phyloP scores from a whole-genome alignment of 37 sponge, comb jelly and placozoan genomes.

The Geodia barretti region DNA sequence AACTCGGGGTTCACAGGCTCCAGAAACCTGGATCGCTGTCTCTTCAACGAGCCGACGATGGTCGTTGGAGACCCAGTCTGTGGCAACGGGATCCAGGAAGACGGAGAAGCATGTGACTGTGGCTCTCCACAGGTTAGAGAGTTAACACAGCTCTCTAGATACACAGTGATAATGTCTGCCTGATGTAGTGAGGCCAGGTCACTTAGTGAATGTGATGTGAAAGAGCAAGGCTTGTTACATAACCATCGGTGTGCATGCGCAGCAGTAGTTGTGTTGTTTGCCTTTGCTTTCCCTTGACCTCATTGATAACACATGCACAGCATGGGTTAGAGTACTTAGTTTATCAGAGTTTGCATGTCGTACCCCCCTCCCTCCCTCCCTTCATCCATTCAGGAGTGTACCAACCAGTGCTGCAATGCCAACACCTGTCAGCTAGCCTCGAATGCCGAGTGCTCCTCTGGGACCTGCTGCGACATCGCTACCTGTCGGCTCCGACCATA shows the following conservation, averaged over 20 bases:
- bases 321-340: too few species aligned
- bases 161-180: not conserved
- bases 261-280: too few species aligned
- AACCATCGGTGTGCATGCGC: not conserved
- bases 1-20: not conserved
- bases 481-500: conserved; percentile 17
- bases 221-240: not conserved
- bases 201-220: not conserved
- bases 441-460: conserved; percentile 30
- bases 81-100: conserved; percentile 84
- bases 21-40: conserved; percentile 3
- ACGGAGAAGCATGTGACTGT: conserved; percentile 76
- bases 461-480: conserved; percentile 37
- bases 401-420: conserved; percentile 66
- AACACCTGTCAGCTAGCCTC: conserved; percentile 38
- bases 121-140: conserved; percentile 39
- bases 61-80: conserved; percentile 48
- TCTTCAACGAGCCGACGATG: conserved; percentile 34
- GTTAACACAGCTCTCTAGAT: too few species aligned
- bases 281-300: too few species aligned
- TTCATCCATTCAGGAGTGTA: conserved; percentile 36
- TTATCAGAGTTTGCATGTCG: too few species aligned
- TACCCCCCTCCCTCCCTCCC: not conserved
- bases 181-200: not conserved
- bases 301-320: too few species aligned